Base-by-base conservation (phyloP, 2,797 vertebrate species). In the Argyrosomus regius region DNA sequence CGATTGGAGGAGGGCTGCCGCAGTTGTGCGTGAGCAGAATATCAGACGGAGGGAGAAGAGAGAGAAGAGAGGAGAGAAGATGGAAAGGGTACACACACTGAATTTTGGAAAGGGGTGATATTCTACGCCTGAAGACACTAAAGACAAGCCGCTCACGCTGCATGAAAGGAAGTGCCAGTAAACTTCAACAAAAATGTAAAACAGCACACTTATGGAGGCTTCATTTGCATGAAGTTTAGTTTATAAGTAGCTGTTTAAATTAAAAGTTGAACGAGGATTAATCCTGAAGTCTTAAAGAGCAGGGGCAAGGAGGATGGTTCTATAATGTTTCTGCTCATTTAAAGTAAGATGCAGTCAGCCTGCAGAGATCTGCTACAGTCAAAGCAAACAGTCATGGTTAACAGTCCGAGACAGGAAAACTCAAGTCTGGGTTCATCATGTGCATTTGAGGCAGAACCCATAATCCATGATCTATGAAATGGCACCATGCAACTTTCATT, bases 21-120 rank as follows among this genome's bases (percentile, higher is more conserved):
- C 97, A 98, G 96, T 96, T 96, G 93, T 94, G 95, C 96, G 96
- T 98, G 97, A 96, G 96, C 92, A 80, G 97, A 97, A 98, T 98
- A 90, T 95, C 85, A 96, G 96, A 96, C 83, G 20, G 71, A 78
- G 81, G 45, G 87, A 94, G 94, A 93, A 95, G 85, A 81, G 83
- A 77, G 67, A 73, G 95, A 93, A 92, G 87, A 82, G 77, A 72
- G 78, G 83, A 84, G 88, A 78, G 84, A 88, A 91, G 91, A 93
- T 84, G 86, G 80, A 87, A 89, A 88, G 83, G 88, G 83, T 86
- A 75, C 72, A 84, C 82, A 82, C 60, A 53, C 83, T 49, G 75
- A 80, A 80, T 82, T 88, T 88, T 70, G 54, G 76, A 70, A 68
- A 81, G 61, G 72, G 74, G 73, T 69, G 72, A 89, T 62, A 72